Evolutionary conservation across 1,140 invertebrate species (phyloP).

Genomic region (Cylas formicarius): DNA sequence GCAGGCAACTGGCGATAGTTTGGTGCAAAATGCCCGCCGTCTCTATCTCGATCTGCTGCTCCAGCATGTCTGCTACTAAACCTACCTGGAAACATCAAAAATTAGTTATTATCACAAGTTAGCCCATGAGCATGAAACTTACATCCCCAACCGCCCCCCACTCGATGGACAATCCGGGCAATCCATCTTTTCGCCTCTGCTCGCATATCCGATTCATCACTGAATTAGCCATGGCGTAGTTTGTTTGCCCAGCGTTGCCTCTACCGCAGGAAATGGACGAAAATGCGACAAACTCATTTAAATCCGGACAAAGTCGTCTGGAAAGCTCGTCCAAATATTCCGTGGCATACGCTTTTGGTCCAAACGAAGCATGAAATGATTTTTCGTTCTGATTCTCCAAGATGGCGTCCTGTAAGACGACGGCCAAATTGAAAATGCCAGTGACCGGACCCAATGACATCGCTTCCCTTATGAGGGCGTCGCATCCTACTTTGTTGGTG

Average conservation of each 20-base stretch:
- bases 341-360: constrained; percentile 45
- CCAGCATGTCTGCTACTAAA: constrained; percentile 72
- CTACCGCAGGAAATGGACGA: constrained; percentile 83
- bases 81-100: constrained; percentile 47
- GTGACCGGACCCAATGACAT: constrained; percentile 55
- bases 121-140: constrained; percentile 16
- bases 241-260: constrained; percentile 83
- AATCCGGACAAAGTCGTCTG: constrained; percentile 46
- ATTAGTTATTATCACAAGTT: constrained; percentile 3
- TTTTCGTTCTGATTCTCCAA: constrained; percentile 49
- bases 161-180: constrained; percentile 60
- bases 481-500: constrained; percentile 45
- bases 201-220: constrained; percentile 68
- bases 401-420: constrained; percentile 50
- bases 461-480: constrained; percentile 52
- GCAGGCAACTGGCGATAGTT: constrained; percentile 70
- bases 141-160: constrained; percentile 68
- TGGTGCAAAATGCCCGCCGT: constrained; percentile 80
- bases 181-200: constrained; percentile 47
- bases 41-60: constrained; percentile 67
- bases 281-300: constrained; percentile 61
- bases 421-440: constrained; percentile 74
- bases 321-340: constrained; percentile 46
- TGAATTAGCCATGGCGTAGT: constrained; percentile 74
- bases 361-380: constrained; percentile 44